A percentile compares a stretch with the other conserved stretches of the same genome.
Evolutionary conservation across 2,113 vertebrate species (phyloP).

Genomic region (Jacana jacana): DNA sequence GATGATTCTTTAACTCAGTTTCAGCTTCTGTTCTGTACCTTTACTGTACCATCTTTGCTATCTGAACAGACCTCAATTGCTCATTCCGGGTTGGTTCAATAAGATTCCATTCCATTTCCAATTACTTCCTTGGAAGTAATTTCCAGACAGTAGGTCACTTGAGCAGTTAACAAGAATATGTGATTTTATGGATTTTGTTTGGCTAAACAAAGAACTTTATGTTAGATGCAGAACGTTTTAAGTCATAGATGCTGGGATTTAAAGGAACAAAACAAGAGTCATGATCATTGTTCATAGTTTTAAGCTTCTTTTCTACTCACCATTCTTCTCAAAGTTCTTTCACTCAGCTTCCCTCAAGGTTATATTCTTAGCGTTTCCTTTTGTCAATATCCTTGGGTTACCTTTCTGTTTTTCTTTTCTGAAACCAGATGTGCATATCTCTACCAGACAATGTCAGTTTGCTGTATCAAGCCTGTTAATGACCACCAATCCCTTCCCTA

Average conservation of each 20-base stretch:
- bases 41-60: background rate
- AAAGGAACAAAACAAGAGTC: background rate
- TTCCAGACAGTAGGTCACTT: background rate
- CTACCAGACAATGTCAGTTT: background rate
- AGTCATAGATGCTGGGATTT: background rate
- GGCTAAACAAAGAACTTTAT: background rate
- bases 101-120: background rate
- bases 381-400: background rate
- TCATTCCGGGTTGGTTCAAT: background rate
- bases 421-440: background rate
- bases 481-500: background rate
- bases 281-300: background rate
- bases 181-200: background rate
- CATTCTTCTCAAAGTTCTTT: background rate
- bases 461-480: background rate
- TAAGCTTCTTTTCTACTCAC: background rate
- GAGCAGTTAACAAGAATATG: background rate
- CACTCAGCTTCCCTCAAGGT: background rate
- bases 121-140: background rate
- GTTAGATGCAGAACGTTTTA: background rate
- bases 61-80: background rate
- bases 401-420: background rate
- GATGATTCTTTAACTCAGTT: background rate
- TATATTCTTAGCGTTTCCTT: background rate
- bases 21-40: background rate